Evolutionary conservation across 2,113 vertebrate genomes (phyloP), one percentile per base, ranked within the genome.

Genomic region (Craseonycteris thonglongyai): DNA sequence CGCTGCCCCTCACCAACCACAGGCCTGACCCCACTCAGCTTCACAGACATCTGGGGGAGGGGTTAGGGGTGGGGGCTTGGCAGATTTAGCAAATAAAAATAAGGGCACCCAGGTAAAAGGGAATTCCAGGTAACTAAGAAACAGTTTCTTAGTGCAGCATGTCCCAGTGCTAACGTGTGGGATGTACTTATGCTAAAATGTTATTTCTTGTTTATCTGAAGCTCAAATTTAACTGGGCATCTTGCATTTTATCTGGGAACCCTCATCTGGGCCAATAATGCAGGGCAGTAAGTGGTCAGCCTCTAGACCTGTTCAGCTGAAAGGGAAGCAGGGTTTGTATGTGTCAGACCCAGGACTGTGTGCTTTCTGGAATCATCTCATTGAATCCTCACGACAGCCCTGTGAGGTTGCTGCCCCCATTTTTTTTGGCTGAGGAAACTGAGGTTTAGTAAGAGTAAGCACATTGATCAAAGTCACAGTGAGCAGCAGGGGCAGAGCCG

Each of bases 391-490:
- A 61, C 30, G 6, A 40, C 19, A 63, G 49, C 49, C 45, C 30
- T 40, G 10, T 47, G 81, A 72, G 22, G 28, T 16, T 16, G 0
- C 47, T 51, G 22, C 54, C 68, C 24, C 61, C 26, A 47, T 75
- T 88, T 95, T 95, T 72, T 72, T 85, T 35, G 68, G 59, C 56
- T 76, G 59, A 93, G 49, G 40, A 93, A 89, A 92, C 65, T 85
- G 56, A 75, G 42, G 26, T 66, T 84, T 75, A 59, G 58, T 7
- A 56, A 95, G 42, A 91, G 47, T 30, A 79, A 80, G 54, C 47
- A 76, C 45, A 65, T 4, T 30, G 74, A 82, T 59, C 54, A 40
- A 78, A 76, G 42, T 87, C 81, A 79, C 33, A 79, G 30, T 49
- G 45, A 65, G 0, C 5, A 4, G 33, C 28, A 69, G 58, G 33